These are phyloP conservation scores for Melitaea cinxia DNA, from an alignment of 1,140 invertebrate genomes.

Conservation along the genomic window DNA sequence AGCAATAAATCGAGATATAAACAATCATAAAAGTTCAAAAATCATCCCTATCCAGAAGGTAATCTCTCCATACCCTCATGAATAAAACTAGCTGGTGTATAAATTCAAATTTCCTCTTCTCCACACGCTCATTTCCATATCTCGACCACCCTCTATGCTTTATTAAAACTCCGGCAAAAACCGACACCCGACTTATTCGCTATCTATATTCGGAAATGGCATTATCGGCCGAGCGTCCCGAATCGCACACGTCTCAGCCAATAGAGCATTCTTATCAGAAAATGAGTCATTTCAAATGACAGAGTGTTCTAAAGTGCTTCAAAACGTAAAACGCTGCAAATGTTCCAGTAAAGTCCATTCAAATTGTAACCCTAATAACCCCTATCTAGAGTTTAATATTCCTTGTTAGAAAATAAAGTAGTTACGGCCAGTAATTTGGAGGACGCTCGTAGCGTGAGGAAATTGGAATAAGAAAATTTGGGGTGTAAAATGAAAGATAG, in stretches of 20 bases:
- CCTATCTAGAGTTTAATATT: slow-evolving; percentile 32
- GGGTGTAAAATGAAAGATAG: slow-evolving; percentile 82
- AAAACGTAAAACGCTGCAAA: slow-evolving; percentile 53
- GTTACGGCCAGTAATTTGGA: slow-evolving; percentile 53
- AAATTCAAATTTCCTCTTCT: slow-evolving; percentile 81
- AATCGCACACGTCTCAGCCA: slow-evolving; percentile 78
- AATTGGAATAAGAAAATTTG: slow-evolving; percentile 82
- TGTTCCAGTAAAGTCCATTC: neutral
- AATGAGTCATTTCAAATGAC: slow-evolving; percentile 82
- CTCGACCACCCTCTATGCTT: slow-evolving; percentile 73
- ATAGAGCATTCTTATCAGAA: slow-evolving; percentile 82
- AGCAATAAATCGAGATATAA: slow-evolving; percentile 14
- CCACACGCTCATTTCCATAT: slow-evolving; percentile 80
- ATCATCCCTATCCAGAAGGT: slow-evolving; percentile 41
- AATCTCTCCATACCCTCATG: slow-evolving; percentile 67
- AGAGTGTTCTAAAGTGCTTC: slow-evolving; percentile 74
- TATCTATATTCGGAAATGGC: slow-evolving; percentile 78
- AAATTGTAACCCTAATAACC: slow-evolving; percentile 45
- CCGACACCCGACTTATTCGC: slow-evolving; percentile 72
- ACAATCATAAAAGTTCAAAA: slow-evolving; percentile 54
- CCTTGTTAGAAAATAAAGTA: neutral
- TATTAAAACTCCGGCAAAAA: slow-evolving; percentile 80
- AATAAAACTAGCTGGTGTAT: slow-evolving; percentile 80
- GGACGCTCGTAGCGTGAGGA: slow-evolving; percentile 70
- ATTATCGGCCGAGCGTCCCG: slow-evolving; percentile 70